Conservation (phyloP, 1,140 invertebrate species). For the Theocolax elegans region DNA sequence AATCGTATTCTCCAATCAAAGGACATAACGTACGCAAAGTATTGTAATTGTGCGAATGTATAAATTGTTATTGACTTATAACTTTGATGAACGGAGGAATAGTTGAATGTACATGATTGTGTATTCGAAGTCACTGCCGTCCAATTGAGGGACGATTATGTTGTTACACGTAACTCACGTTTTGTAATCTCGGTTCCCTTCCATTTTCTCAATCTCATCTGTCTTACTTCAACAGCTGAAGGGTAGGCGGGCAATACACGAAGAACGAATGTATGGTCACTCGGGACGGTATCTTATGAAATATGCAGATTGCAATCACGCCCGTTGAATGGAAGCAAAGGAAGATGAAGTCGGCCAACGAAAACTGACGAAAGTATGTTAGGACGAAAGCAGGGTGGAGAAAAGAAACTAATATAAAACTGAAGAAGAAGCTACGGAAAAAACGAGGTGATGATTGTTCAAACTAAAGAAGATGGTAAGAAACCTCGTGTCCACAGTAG, state of each 20-base stretch:
- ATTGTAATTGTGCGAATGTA: too few relatives aligned
- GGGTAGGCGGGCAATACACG: not conserved
- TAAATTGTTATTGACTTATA: too few relatives aligned
- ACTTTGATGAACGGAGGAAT: too few relatives aligned
- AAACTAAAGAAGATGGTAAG: not conserved
- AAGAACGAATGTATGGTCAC: conserved; percentile 2
- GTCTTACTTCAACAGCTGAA: not conserved
- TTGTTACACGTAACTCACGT: too few relatives aligned
- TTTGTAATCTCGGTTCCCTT: too few relatives aligned
- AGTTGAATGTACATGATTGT: too few relatives aligned
- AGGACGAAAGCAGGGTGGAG: conserved; percentile 3
- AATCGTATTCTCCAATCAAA: too few relatives aligned
- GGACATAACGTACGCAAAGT: too few relatives aligned
- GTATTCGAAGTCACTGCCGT: too few relatives aligned
- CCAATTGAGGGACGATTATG: too few relatives aligned
- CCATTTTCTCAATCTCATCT: too few relatives aligned
- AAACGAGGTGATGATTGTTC: not conserved
- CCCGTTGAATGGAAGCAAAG: conserved; percentile 36
- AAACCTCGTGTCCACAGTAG: too few relatives aligned
- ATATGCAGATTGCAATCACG: conserved; percentile 48
- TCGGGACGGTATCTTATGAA: conserved; percentile 25
- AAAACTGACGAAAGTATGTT: conserved; percentile 36
- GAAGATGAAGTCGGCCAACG: not conserved
- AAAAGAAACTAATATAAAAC: not conserved
- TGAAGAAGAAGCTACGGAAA: conserved; percentile 2